Evolutionary conservation across 2,113 vertebrate species (phyloP).

Genomic region (Poeciliopsis occidentalis): DNA sequence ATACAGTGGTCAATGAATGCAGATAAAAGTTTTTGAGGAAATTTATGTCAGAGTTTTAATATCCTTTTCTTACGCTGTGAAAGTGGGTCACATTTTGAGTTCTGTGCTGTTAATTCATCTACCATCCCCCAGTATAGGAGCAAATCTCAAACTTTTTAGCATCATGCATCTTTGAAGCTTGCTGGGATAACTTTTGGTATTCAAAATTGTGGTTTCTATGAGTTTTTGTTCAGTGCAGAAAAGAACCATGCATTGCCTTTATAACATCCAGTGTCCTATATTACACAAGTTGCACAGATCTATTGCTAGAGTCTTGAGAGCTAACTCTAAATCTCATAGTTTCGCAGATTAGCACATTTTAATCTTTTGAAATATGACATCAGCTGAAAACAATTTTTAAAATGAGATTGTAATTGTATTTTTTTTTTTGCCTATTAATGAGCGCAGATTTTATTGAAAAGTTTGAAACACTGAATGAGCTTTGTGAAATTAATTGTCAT

Average conservation of each 20-base stretch:
- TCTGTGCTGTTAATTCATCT: conserved; percentile 34
- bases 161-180: conserved; percentile 24
- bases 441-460: not conserved
- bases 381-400: conserved; percentile 33
- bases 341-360: conserved; percentile 29
- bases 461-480: not conserved
- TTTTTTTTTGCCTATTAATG: too few relatives aligned
- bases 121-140: conserved; percentile 18
- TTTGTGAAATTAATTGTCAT: too few relatives aligned
- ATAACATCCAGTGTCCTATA: conserved; percentile 13
- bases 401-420: not conserved
- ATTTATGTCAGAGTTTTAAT: not conserved
- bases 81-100: conserved; percentile 50
- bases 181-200: conserved; percentile 30
- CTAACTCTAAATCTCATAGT: conserved; percentile 24
- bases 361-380: conserved; percentile 37
- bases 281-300: conserved; percentile 22
- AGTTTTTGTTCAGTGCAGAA: conserved; percentile 21
- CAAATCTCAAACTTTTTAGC: conserved; percentile 28
- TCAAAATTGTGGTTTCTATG: conserved; percentile 29
- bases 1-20: conserved; percentile 12
- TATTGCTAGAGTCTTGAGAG: conserved; percentile 15
- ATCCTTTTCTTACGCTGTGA: conserved; percentile 1
- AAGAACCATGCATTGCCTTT: conserved; percentile 3
- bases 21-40: not conserved